phyloP scores from a whole-genome alignment of 2,888 invertebrate species.

The Lypha dubia region DNA sequence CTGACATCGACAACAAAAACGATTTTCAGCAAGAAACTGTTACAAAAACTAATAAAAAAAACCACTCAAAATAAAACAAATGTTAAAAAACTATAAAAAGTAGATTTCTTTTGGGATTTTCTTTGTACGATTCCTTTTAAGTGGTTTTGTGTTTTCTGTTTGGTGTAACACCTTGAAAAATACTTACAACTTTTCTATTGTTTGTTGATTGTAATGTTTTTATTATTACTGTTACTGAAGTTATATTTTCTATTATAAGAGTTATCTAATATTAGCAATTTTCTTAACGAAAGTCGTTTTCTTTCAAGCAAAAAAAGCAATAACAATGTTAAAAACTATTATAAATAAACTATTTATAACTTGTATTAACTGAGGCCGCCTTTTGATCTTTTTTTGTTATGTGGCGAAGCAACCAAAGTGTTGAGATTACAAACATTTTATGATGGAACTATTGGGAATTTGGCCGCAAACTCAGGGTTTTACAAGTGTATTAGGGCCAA shows the following conservation, averaged over 20 bases:
- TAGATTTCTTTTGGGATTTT: slow-evolving; percentile 8
- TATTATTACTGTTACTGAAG: slow-evolving; percentile 13
- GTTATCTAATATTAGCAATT: neutral
- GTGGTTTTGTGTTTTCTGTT: neutral
- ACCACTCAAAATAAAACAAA: slow-evolving; percentile 11
- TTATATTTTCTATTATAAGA: neutral
- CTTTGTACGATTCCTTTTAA: neutral
- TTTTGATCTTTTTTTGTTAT: slow-evolving; percentile 23
- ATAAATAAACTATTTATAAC: slow-evolving; percentile 30
- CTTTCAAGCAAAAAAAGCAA: slow-evolving; percentile 7
- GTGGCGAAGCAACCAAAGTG: neutral
- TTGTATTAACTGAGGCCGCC: slow-evolving; percentile 26
- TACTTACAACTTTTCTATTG: slow-evolving; percentile 22
- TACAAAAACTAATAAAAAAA: slow-evolving; percentile 27
- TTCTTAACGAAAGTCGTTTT: slow-evolving; percentile 6
- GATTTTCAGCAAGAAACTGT: neutral
- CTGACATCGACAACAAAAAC: slow-evolving; percentile 44
- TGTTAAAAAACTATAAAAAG: slow-evolving; percentile 20
- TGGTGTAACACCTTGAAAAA: slow-evolving; percentile 41
- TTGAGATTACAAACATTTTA: neutral
- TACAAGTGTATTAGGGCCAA: too few species aligned
- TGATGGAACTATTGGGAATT: too few species aligned
- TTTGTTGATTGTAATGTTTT: slow-evolving; percentile 25
- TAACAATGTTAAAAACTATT: slow-evolving; percentile 10
- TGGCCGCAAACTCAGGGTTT: too few species aligned